Percentiles rank a stretch among this genome's conserved stretches.
Evolutionary conservation across 2,113 vertebrate species (phyloP).

Genomic region (Condylura cristata): DNA sequence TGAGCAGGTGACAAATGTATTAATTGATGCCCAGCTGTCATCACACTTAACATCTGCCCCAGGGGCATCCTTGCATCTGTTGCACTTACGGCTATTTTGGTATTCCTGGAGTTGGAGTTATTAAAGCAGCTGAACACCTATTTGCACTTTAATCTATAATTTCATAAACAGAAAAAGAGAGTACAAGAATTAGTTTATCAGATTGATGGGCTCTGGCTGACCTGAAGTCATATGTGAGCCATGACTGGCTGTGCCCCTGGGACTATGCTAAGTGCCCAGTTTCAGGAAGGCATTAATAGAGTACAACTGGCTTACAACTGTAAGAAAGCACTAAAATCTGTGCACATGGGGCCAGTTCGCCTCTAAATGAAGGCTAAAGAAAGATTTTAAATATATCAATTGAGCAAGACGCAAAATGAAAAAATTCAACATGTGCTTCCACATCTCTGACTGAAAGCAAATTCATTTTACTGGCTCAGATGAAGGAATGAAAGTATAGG

Average conservation of each 20-base stretch:
- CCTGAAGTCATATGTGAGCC: background rate
- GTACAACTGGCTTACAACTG: background rate
- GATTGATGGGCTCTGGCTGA: background rate
- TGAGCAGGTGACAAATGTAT: conserved; percentile 64
- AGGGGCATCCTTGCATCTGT: conserved; percentile 71
- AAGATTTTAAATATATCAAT: conserved; percentile 9
- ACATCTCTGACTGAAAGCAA: conserved; percentile 16
- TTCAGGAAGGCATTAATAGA: background rate
- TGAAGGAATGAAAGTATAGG: background rate
- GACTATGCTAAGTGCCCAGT: background rate
- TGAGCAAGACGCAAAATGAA: conserved; percentile 4
- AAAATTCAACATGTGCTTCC: background rate
- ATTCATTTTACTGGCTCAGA: conserved; percentile 27
- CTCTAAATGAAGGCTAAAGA: background rate
- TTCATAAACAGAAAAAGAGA: conserved; percentile 16
- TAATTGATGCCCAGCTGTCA: conserved; percentile 77
- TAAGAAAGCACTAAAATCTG: conserved; percentile 30
- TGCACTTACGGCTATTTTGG: conserved; percentile 69
- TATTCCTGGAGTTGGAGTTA: conserved; percentile 67
- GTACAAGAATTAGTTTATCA: background rate
- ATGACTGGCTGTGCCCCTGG: background rate
- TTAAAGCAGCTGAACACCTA: conserved; percentile 50
- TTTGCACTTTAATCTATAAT: background rate
- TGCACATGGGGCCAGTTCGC: background rate
- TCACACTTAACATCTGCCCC: conserved; percentile 65